A percentile compares a stretch with the other conserved stretches of the same genome.
phyloP scores from a whole-genome alignment of 2,888 invertebrate species.

The Nezara viridula region DNA sequence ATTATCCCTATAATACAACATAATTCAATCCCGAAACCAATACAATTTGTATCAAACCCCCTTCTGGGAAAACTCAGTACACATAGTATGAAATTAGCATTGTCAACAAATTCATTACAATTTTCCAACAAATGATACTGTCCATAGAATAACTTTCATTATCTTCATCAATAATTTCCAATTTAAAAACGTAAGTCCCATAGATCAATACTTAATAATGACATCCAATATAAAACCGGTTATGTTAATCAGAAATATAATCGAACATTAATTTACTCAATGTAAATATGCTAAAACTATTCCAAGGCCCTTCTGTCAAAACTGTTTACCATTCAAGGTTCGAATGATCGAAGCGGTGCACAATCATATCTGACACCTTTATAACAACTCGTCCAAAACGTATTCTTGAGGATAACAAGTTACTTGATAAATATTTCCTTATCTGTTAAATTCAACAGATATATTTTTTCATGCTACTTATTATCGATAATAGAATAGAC shows the following conservation, averaged over 20 bases:
- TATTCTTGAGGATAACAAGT: not conserved
- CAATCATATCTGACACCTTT: not conserved
- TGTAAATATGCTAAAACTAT: slow-evolving; percentile 30
- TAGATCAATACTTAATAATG: not conserved
- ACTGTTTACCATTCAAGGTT: slow-evolving; percentile 34
- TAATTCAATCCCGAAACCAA: no score
- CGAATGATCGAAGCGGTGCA: not conserved
- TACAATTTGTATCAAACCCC: no score
- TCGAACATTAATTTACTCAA: slow-evolving; percentile 13
- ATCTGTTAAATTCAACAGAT: not conserved
- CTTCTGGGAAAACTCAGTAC: no score
- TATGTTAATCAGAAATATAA: not conserved
- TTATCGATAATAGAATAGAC: no score
- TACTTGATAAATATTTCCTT: not conserved
- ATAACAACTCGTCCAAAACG: not conserved
- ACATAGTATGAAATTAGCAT: no score
- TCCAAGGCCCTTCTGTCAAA: not conserved
- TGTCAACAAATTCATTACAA: no score
- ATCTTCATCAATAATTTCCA: not conserved
- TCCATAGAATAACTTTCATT: not conserved
- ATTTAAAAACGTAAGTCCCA: not conserved
- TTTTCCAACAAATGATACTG: no score
- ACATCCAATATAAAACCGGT: not conserved
- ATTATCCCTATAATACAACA: no score
- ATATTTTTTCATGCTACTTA: no score